Evolutionary conservation across 2,888 invertebrate genomes (phyloP), one percentile per base, ranked within the genome.

Genomic region (Eristalinus aeneus): DNA sequence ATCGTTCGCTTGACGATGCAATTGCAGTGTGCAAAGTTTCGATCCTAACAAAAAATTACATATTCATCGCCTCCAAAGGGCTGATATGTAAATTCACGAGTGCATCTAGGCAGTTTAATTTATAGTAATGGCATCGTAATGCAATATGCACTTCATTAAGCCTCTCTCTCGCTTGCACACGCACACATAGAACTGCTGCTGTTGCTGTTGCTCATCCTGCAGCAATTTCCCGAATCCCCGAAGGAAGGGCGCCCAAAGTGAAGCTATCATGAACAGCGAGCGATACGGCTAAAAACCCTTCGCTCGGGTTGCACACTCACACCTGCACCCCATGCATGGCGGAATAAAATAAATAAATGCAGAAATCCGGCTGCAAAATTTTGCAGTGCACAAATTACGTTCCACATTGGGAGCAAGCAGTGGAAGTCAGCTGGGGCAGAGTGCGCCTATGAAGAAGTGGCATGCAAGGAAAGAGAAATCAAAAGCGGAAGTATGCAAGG

Each of bases 101-200:
- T 82, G 82, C 85, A 81, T 80, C 82, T 77, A 86, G 80, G 80
- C 85, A 58, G 34, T 39, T 46, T 65, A 87, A 87, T 87, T 87
- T 87, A 87, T 87, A 83, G 87, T 87, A 87, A 87, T 87, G 87
- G 87, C 87, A 83, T 87, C 87, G 87, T 87, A 87, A 87, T 87
- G 87, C 83, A 87, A 87, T 87, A 83, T 87, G 87, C 87, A 87
- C 87, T 87, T 87, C 87, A 87, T 87, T 87, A 87, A 87, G 79
- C 82, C 27, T 74, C 73, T 77, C 74, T 74, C 73, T 65, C 77
- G 60, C 72, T 68, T 69, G 23, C 53, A 22, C 22, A 10, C 27
- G 5, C 27, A 27, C 2, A 27, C 27, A 27, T 5, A 27, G 2
- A 27, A n/a, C n/a, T 27, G 27, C 2, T 5, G 27, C 27, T 27